Conservation (phyloP, 2,888 invertebrate genomes). For the Liopterus haemorrhoidalis region DNA sequence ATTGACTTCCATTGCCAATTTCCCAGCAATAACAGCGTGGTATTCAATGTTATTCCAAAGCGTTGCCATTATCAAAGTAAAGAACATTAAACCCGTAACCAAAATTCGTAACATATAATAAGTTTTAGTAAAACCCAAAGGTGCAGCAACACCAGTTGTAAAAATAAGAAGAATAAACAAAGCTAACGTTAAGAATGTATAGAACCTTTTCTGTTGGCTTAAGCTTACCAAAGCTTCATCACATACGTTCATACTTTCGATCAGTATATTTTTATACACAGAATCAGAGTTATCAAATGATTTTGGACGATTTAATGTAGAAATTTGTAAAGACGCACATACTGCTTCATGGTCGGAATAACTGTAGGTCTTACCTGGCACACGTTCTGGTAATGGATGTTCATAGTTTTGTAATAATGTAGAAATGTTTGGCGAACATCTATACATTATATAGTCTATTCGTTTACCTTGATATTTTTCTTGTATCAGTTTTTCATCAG, state of each 20-base stretch:
- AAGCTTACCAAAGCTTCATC: slow-evolving; percentile 52
- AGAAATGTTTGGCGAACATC: slow-evolving; percentile 41
- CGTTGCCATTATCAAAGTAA: slow-evolving; percentile 69
- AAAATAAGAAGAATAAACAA: slow-evolving; percentile 51
- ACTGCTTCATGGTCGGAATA: slow-evolving; percentile 91
- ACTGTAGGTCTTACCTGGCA: slow-evolving; percentile 66
- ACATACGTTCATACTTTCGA: slow-evolving; percentile 57
- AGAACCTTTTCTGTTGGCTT: slow-evolving; percentile 49
- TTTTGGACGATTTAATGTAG: slow-evolving; percentile 5
- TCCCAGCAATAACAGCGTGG: slow-evolving; percentile 71
- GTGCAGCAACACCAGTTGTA: slow-evolving; percentile 48
- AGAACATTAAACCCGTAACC: slow-evolving; percentile 60
- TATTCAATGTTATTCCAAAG: slow-evolving; percentile 77
- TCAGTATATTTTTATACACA: slow-evolving; percentile 43
- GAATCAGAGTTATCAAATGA: slow-evolving; percentile 32
- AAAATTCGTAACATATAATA: slow-evolving; percentile 57
- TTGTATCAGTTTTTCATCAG: slow-evolving; percentile 50
- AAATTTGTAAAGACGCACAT: slow-evolving; percentile 49
- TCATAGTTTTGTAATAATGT: slow-evolving; percentile 53
- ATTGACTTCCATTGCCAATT: slow-evolving; percentile 61
- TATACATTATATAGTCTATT: slow-evolving; percentile 86
- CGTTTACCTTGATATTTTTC: slow-evolving; percentile 69
- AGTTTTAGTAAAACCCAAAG: slow-evolving; percentile 44
- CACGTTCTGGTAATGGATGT: slow-evolving; percentile 66
- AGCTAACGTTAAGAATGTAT: slow-evolving; percentile 49